Base-by-base conservation (phyloP, 2,113 vertebrate species). In the Chitala chitala region DNA sequence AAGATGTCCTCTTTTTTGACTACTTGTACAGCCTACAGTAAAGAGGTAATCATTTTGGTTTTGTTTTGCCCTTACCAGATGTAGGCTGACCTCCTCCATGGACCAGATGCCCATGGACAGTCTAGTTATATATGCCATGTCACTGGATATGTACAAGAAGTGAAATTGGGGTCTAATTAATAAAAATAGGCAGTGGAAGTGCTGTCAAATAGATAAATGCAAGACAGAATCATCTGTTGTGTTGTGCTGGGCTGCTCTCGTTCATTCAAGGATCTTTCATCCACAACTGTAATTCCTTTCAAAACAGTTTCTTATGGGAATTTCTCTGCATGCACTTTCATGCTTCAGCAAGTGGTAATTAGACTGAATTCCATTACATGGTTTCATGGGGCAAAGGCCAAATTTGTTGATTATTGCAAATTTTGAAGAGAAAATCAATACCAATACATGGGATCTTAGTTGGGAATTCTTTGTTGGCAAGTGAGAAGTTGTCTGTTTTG, bases 321-420 rank as follows among this genome's bases (percentile, higher is more conserved):
- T 48, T 68, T 22, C n/a, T 24, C 64, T 13, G 40, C 44, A 46
- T 6, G 53, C 53, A 55, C 1, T 8, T 42, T 46, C n/a, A 7
- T n/a, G 6, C n/a, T 46, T 24, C 26, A 24, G 24, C 64, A 68
- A 22, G 29, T 24, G 10, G n/a, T 26, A 68, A 68, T 26, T 46
- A 68, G 64, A 26, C 22, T 46, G 64, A 42, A 46, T 46, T 68
- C 9, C 33, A 22, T 33, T 36, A 33, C 64, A 22, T 1, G 29
- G 38, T 29, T 33, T 61, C 58, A 38, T n/a, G 38, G 33, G 9
- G 33, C 33, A 17, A 1, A 33, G 31, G 20, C 7, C 46, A 46
- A 63, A 63, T 68, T 42, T 68, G 64, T 68, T 68, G 42, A 46
- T 68, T 68, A 68, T 46, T 68, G 15, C 6, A n/a, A 55, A n/a